These are phyloP conservation scores for Psilopogon haemacephalus DNA, from an alignment of 2,113 vertebrate species.

Conservation along the genomic window DNA sequence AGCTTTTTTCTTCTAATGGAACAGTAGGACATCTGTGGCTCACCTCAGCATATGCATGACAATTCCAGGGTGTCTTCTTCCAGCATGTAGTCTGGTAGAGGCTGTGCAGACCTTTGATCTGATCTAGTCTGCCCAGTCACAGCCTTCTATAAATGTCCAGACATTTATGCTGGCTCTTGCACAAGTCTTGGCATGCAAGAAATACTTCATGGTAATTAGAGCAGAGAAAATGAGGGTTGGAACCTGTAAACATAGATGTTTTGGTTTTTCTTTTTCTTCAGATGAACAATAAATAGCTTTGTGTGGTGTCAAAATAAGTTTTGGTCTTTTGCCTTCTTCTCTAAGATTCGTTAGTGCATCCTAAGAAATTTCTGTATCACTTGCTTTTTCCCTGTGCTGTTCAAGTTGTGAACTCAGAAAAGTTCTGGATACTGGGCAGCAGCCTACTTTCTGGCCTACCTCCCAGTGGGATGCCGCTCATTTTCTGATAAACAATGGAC, in stretches of 20 bases:
- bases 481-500: not conserved
- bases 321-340: not conserved
- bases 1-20: not conserved
- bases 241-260: not conserved
- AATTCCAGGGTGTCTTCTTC: not conserved
- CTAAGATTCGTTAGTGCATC: not conserved
- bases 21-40: accelerated
- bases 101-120: not conserved
- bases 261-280: not conserved
- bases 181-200: not conserved
- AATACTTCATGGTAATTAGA: not conserved
- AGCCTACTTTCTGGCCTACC: not conserved
- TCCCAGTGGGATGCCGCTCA: not conserved
- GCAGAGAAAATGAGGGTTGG: not conserved
- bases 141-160: not conserved
- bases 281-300: not conserved
- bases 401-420: not conserved
- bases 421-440: not conserved
- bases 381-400: not conserved
- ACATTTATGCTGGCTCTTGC: not conserved
- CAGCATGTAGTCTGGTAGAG: not conserved
- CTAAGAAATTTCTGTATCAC: not conserved
- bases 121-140: accelerated
- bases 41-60: too few relatives aligned
- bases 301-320: not conserved